Base-by-base conservation (phyloP, 2,888 invertebrate species). In the Eucera pruinosa region DNA sequence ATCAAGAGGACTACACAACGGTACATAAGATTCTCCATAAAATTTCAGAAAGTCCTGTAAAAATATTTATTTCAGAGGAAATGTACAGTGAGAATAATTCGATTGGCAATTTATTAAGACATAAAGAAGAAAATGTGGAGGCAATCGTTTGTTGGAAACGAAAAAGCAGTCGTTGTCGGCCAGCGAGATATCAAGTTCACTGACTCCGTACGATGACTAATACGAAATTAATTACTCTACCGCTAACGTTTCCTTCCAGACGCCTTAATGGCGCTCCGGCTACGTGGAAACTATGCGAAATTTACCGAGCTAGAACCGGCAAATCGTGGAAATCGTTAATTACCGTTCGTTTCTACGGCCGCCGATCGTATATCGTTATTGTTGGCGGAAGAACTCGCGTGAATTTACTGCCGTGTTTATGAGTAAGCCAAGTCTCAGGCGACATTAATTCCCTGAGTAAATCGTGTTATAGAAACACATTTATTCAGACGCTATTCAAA, bases 171-270 rank as follows among this genome's bases (percentile, higher is more conserved):
- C 30, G 64, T 57, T 33, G 18, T 55, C 45, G 43, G 33, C 20
- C 47, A 36, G 13, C 20, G 27, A 68, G 61, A 62, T 54, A 76
- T 55, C 60, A 69, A 78, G 64, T 74, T 77, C 77, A 68, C 50
- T 68, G 77, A 77, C 77, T 60, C 58, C 18, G 39, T 23, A 36
- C 39, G 54, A 78, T 78, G 69, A 74, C 69, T 69, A 78, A 74
- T 78, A 47, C 60, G 60, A 74, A 78, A 74, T 74, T 78, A 69
- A 78, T 74, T 78, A 69, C 69, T 61, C 57, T 43, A 60, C 60
- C 27, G 60, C 43, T 55, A 61, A 48, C 67, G 39, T 69, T 74
- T 48, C 74, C 60, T 69, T 61, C 47, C 54, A 77, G 67, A 68
- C 54, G 58, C n/a, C 5, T 78, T 75, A 67, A 72, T 66, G 50